Evolutionary conservation across 2,888 invertebrate species (phyloP), one percentile per base, ranked within the genome.

Genomic region (Drosophila merina): DNA sequence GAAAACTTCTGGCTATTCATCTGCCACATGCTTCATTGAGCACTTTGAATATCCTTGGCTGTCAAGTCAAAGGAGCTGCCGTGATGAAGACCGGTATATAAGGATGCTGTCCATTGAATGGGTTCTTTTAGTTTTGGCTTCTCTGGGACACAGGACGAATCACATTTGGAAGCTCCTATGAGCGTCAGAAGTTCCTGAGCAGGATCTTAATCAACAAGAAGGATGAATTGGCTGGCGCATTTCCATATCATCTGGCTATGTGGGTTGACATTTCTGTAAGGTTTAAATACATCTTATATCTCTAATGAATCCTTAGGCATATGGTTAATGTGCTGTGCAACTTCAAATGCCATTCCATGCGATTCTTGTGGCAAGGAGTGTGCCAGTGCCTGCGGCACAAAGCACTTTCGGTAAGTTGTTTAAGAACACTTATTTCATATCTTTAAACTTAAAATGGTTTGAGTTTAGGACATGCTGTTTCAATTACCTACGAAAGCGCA

Each of bases 351-450:
- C 14, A 90, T 94, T 45, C 92, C 94, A 3, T 95, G 95, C 81
- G 94, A 94, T 77, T 94, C 94, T 14, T 95, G 95, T 75, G 95
- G 95, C 48, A 92, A 93, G 52, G 94, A 95, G 89, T 95, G 95
- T 74, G 91, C 93, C 74, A 92, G 92, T 49, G 93, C 94, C 7
- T 95, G 95, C 74, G 94, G 95, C 4, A 95, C 95, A 0, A 93
- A 94, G 69, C 93, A 94, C 78, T 95, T 95, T 84, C 88, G 91
- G 91, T 91, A 72, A 67, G 70, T 38, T 6, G 4, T 2, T 6
- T 14, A 14, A 14, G 14, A 1, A 14, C 14, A 14, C 14, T 14
- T 14, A n/a, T 7, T 20, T 2, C n/a, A 2, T 4, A 40, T 8
- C n/a, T n/a, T 26, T 7, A 0, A 30, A 14, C 10, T 28, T 7